Conservation (phyloP, 2,113 vertebrate species). For the Zosterops hypoxanthus region DNA sequence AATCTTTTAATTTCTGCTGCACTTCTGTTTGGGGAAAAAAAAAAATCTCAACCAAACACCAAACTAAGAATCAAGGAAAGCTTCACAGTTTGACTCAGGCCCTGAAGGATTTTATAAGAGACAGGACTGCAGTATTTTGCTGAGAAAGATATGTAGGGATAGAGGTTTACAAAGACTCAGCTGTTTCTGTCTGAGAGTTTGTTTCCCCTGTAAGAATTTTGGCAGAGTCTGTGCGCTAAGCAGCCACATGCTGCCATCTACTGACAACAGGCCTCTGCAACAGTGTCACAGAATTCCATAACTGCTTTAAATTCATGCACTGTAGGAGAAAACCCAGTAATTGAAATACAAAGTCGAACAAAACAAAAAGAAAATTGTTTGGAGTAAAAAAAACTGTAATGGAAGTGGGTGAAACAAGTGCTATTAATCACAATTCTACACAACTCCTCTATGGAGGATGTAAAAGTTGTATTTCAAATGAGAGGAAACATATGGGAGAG, state of each 20-base stretch:
- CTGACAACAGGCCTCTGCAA: slow-evolving; percentile 29
- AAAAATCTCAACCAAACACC: background rate
- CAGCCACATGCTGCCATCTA: slow-evolving; percentile 77
- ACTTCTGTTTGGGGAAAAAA: background rate
- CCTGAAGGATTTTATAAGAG: background rate
- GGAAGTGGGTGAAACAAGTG: background rate
- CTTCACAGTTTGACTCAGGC: background rate
- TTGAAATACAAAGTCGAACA: background rate
- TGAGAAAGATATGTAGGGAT: background rate
- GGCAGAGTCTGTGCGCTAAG: background rate
- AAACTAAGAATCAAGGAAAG: background rate
- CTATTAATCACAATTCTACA: background rate
- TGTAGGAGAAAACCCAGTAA: background rate
- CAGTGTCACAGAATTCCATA: background rate
- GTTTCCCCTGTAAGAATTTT: background rate
- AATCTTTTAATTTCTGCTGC: background rate
- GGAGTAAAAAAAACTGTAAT: background rate
- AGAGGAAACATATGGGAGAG: background rate
- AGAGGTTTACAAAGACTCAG: background rate
- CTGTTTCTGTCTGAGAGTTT: background rate
- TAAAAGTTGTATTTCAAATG: background rate
- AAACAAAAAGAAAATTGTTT: background rate
- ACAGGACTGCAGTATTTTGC: background rate
- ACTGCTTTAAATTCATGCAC: background rate
- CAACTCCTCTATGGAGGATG: background rate